phyloP scores from a whole-genome alignment of 64 coral and sea anemone genomes.

The Exaiptasia diaphana region DNA sequence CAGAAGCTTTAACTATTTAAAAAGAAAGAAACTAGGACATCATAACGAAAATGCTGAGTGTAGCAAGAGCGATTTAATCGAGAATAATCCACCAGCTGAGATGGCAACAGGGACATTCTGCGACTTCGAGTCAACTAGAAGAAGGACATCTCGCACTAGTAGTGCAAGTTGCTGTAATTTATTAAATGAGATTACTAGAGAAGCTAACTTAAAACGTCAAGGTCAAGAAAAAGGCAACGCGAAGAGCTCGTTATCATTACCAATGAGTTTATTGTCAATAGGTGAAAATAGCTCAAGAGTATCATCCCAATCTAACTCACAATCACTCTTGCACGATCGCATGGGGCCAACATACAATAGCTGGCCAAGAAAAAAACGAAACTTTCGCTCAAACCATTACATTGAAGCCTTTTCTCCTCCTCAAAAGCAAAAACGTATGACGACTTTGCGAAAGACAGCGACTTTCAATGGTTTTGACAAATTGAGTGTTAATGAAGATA shows the following conservation, averaged over 20 bases:
- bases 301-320: too few relatives aligned
- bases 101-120: conserved; percentile 85
- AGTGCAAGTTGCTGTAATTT: conserved; percentile 4
- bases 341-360: conserved; percentile 65
- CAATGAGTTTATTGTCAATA: conserved; percentile 10
- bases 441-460: conserved; percentile 56
- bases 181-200: conserved; percentile 69
- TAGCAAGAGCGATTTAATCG: conserved; percentile 3
- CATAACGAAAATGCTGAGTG: too few relatives aligned
- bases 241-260: conserved; percentile 10
- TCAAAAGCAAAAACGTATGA: conserved; percentile 65
- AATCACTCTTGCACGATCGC: too few relatives aligned
- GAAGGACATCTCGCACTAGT: background rate
- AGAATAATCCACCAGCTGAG: background rate
- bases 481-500: background rate
- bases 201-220: conserved; percentile 43
- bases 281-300: background rate
- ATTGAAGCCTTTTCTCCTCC: conserved; percentile 47
- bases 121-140: conserved; percentile 59
- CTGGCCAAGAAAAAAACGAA: conserved; percentile 73
- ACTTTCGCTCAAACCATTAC: background rate
- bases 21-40: conserved; percentile 52
- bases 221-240: conserved; percentile 30
- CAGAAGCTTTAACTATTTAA: conserved; percentile 59
- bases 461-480: conserved; percentile 87